phyloP scores from a whole-genome alignment of 2,113 vertebrate genomes.

The Passer domesticus region DNA sequence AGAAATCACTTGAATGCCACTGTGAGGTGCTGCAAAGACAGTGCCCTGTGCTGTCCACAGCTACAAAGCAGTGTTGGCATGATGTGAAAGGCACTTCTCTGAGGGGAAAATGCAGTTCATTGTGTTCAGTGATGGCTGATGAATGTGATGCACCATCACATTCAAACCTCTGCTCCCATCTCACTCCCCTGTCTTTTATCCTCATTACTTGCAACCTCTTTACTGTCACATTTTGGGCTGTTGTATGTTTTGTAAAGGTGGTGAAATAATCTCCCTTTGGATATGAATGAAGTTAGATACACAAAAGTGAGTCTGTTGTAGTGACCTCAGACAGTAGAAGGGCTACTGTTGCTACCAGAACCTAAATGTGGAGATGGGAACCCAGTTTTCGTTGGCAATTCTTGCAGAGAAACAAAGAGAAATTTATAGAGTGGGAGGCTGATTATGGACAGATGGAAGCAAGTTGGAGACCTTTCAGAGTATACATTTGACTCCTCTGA shows the following conservation, averaged over 20 bases:
- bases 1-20: background rate
- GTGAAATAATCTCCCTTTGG: background rate
- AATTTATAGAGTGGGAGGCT: background rate
- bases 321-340: background rate
- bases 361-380: background rate
- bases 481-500: background rate
- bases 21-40: background rate
- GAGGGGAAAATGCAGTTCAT: background rate
- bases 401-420: background rate
- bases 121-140: conserved; percentile 40
- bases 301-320: background rate
- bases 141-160: conserved; percentile 9
- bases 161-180: background rate
- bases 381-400: background rate
- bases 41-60: background rate
- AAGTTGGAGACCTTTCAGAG: background rate
- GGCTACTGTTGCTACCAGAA: background rate
- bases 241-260: background rate
- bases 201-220: background rate
- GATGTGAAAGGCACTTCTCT: background rate
- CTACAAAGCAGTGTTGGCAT: background rate
- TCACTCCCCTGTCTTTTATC: background rate
- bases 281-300: background rate
- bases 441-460: background rate
- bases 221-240: background rate